A percentile compares a stretch with the other conserved stretches of the same genome.
Conservation (phyloP, 2,113 vertebrate genomes). For the Rhinichthys klamathensis region DNA sequence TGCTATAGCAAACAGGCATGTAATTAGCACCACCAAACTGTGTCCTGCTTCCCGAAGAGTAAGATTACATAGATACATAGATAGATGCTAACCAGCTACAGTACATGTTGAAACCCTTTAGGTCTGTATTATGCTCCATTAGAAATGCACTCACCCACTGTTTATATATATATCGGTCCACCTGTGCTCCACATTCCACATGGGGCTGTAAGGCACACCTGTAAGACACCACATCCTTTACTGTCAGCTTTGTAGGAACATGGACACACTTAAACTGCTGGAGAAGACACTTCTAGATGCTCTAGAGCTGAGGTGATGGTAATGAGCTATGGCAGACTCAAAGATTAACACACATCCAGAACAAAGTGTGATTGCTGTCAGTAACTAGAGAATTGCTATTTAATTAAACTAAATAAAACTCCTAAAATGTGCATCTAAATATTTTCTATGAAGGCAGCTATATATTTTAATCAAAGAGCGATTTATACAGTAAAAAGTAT, state of each 20-base stretch:
- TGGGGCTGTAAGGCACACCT: not conserved
- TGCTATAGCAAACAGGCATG: slow-evolving; percentile 20
- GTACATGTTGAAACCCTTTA: slow-evolving; percentile 6
- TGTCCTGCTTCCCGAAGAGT: slow-evolving; percentile 14
- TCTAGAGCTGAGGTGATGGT: not conserved
- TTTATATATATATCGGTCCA: not conserved
- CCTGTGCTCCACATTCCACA: not conserved
- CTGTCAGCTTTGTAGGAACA: not conserved
- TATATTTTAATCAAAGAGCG: not conserved
- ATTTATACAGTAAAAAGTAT: not conserved
- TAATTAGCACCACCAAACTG: slow-evolving; percentile 20
- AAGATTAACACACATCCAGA: not conserved
- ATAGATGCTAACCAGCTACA: slow-evolving; percentile 17
- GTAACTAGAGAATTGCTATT: too few relatives aligned
- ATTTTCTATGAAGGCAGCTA: not conserved
- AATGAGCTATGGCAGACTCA: not conserved
- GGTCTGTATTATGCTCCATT: slow-evolving; percentile 4
- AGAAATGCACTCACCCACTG: not conserved
- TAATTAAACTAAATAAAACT: not conserved
- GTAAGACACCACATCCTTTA: not conserved
- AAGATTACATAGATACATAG: not conserved
- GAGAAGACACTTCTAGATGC: not conserved
- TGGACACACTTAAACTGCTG: not conserved
- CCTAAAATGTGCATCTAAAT: not conserved
- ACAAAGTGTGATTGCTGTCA: too few relatives aligned